Percentiles rank a stretch among this genome's conserved stretches.
Evolutionary conservation across 2,888 invertebrate species (phyloP).

Genomic region (Pinctada fucata): DNA sequence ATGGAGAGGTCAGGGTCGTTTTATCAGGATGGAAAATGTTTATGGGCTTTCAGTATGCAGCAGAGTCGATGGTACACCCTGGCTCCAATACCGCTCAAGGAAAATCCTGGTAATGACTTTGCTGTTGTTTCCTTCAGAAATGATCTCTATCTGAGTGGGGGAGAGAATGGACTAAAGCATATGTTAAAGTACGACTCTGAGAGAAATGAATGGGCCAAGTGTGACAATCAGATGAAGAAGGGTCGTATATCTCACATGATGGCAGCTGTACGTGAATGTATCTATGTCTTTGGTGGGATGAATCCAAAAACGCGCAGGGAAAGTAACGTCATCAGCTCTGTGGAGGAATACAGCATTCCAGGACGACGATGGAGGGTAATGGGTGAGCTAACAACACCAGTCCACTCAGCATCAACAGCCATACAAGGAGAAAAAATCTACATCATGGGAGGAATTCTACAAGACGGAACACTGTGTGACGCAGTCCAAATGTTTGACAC

Average conservation of each 20-base stretch:
- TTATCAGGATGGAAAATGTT: slow-evolving; percentile 49
- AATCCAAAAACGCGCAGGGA: slow-evolving; percentile 38
- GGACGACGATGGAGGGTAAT: slow-evolving; percentile 46
- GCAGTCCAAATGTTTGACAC: slow-evolving; percentile 51
- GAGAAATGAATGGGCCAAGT: slow-evolving; percentile 51
- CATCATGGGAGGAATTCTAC: slow-evolving; percentile 48
- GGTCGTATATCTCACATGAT: slow-evolving; percentile 48
- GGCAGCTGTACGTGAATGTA: slow-evolving; percentile 47
- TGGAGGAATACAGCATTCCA: slow-evolving; percentile 51
- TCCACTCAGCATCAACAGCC: slow-evolving; percentile 44
- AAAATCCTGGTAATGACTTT: slow-evolving; percentile 48
- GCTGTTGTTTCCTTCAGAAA: slow-evolving; percentile 48
- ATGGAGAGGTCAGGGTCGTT: slow-evolving; percentile 48
- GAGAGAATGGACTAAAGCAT: slow-evolving; percentile 44
- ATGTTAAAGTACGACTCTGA: slow-evolving; percentile 51
- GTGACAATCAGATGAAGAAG: slow-evolving; percentile 46
- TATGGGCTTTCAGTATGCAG: slow-evolving; percentile 52
- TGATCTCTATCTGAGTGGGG: slow-evolving; percentile 51
- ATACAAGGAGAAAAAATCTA: slow-evolving; percentile 47
- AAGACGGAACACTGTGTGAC: slow-evolving; percentile 31
- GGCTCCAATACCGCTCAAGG: slow-evolving; percentile 42
- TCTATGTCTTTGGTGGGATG: slow-evolving; percentile 49
- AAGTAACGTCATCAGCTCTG: slow-evolving; percentile 41
- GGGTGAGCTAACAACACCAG: slow-evolving; percentile 46
- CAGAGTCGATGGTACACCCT: slow-evolving; percentile 53